Evolutionary conservation across 2,888 invertebrate genomes (phyloP).

Genomic region (Piscicola geometra): DNA sequence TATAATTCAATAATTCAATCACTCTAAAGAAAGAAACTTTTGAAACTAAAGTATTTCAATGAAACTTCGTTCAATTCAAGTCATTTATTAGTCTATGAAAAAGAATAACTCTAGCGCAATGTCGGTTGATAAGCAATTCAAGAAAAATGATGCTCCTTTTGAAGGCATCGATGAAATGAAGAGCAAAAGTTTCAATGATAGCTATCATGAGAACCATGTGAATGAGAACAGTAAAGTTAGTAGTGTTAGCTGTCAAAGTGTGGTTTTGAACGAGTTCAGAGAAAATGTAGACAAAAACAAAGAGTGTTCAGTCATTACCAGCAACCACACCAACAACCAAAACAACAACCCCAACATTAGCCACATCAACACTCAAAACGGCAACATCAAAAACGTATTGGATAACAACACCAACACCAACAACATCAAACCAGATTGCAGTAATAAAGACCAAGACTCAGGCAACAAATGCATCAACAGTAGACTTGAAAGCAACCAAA

Average conservation of each 20-base stretch:
- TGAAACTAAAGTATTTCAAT: too few species aligned
- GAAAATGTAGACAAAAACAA: too few species aligned
- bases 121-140: neutral
- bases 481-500: neutral
- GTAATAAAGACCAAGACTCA: neutral
- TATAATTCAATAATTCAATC: too few species aligned
- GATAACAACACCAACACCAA: constrained; percentile 16
- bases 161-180: neutral
- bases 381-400: neutral
- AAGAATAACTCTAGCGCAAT: too few species aligned
- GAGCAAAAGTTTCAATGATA: neutral
- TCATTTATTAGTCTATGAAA: too few species aligned
- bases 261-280: too few species aligned
- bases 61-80: too few species aligned
- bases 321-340: neutral
- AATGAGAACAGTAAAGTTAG: too few species aligned
- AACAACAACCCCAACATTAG: neutral
- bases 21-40: too few species aligned
- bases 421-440: neutral
- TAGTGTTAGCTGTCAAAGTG: too few species aligned
- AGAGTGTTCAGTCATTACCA: too few species aligned
- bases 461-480: neutral
- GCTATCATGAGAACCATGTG: too few species aligned
- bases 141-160: neutral
- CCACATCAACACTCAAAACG: neutral